Base-by-base conservation (phyloP, 92 coral and sea anemone species). In the Heliopora coerulea region DNA sequence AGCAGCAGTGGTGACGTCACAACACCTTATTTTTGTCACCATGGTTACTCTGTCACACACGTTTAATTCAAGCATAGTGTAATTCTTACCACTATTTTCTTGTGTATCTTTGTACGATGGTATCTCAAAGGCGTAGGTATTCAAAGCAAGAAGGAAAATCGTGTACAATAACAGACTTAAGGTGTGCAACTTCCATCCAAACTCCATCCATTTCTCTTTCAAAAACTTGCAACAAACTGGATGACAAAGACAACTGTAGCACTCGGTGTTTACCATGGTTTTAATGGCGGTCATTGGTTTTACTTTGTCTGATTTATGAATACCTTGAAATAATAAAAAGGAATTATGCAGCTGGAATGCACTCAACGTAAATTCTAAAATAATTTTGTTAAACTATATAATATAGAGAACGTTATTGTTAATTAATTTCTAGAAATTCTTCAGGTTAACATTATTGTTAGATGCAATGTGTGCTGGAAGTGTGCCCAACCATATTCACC, bases 201-300 rank as follows among this genome's bases (percentile, higher is more conserved):
- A 70, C 1, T 70, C 49, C 77, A 70, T 70, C 77, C 77, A 70
- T 54, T 70, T 70, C 10, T 49, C 62, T 70, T 70, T 70, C 27
- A 70, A 49, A 70, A 48, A 70, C 39, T 54, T 70, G 35, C 77
- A 70, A 35, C 77, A 70, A 25, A 70, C 77, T 2, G 77, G 77
- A 70, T 70, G 77, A 54, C 62, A 50, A 18, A 70, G 77, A 54
- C 77, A 70, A 8, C 52, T 52, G 29, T 70, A 54, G 52, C 77
- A 70, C 25, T 70, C 54, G 21, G 21, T 70, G 19, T 50, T 29
- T 17, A 70, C 19, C 77, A 70, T 70, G 30, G 63, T 54, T 34
- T 70, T 70, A 26, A 70, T 70, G 20, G 77, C 77, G 26, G 77
- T 54, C 63, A 70, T 28, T 70, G 77, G 63, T 35, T 54, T 70